phyloP scores from a whole-genome alignment of 2,797 vertebrate genomes.

The Pipistrellus pipistrellus region DNA sequence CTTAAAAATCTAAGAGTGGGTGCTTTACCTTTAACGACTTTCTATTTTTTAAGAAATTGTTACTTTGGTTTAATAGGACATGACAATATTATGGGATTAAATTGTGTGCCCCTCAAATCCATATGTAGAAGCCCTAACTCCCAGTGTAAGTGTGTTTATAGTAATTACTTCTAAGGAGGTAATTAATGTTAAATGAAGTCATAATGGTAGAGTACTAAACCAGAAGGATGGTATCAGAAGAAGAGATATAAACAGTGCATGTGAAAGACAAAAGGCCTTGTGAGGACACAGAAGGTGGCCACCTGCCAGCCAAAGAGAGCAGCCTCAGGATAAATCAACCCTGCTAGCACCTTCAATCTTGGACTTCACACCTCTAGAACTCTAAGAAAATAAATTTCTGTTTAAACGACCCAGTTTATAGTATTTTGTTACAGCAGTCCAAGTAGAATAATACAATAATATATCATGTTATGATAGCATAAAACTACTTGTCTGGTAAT shows the following conservation, averaged over 20 bases:
- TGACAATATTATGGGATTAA: neutral
- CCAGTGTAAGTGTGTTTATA: neutral
- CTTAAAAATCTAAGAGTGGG: neutral
- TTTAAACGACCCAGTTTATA: neutral
- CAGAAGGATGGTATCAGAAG: neutral
- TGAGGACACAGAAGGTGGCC: neutral
- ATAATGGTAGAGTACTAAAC: neutral
- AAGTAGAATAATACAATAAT: neutral
- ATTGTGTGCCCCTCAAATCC: neutral
- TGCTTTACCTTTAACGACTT: neutral
- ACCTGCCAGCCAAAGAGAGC: neutral
- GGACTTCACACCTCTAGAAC: neutral
- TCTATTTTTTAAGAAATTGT: neutral
- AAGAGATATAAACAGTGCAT: neutral
- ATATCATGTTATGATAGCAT: neutral
- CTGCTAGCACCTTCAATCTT: neutral
- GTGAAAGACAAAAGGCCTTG: neutral
- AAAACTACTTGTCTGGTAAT: neutral
- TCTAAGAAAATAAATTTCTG: neutral
- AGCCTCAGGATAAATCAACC: neutral
- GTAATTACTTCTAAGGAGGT: neutral
- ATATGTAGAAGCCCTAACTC: neutral
- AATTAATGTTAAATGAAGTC: neutral
- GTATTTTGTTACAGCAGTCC: neutral
- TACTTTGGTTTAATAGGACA: neutral